These are phyloP conservation scores for Drosophila fuyamai DNA, from an alignment of 1,140 invertebrate species.

Conservation along the genomic window DNA sequence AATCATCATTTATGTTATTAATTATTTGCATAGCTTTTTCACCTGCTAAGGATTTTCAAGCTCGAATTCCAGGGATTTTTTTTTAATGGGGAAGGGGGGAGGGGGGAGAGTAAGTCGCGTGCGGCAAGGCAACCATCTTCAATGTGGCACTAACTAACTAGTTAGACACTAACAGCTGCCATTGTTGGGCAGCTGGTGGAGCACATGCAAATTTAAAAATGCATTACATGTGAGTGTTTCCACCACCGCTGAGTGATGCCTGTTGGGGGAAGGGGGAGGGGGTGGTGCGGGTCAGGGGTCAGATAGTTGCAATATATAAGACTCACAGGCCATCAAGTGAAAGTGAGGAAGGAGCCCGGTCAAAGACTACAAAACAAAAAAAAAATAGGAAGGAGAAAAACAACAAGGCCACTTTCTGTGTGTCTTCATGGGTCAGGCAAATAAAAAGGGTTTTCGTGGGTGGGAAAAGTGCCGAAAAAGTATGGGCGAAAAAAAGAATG, in stretches of 20 bases:
- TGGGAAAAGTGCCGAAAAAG: slow-evolving; percentile 6
- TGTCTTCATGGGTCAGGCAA: slow-evolving; percentile 50
- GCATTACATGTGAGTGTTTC: slow-evolving; percentile 73
- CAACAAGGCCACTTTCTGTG: slow-evolving; percentile 59
- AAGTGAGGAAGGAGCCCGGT: slow-evolving; percentile 27
- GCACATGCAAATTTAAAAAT: slow-evolving; percentile 78
- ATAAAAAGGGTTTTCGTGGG: slow-evolving; percentile 21
- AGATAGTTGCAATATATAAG: slow-evolving; percentile 25
- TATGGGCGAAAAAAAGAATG: not conserved
- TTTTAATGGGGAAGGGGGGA: not conserved
- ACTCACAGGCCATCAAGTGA: slow-evolving; percentile 9
- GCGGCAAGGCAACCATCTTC: slow-evolving; percentile 12
- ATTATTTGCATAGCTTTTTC: not conserved
- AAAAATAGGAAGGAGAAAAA: slow-evolving; percentile 25
- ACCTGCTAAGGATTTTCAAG: not conserved
- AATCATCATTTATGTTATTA: not conserved
- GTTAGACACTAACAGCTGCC: slow-evolving; percentile 69
- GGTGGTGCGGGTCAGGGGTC: not conserved
- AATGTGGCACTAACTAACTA: slow-evolving; percentile 74
- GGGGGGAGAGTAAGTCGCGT: not conserved
- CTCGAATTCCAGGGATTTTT: not conserved
- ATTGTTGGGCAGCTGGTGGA: slow-evolving; percentile 39
- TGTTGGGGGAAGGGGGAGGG: not conserved
- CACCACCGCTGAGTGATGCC: slow-evolving; percentile 27
- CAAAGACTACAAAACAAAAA: not conserved